These are phyloP conservation scores for Lucinisca nassula DNA, from an alignment of 2,888 invertebrate species.

Conservation along the genomic window DNA sequence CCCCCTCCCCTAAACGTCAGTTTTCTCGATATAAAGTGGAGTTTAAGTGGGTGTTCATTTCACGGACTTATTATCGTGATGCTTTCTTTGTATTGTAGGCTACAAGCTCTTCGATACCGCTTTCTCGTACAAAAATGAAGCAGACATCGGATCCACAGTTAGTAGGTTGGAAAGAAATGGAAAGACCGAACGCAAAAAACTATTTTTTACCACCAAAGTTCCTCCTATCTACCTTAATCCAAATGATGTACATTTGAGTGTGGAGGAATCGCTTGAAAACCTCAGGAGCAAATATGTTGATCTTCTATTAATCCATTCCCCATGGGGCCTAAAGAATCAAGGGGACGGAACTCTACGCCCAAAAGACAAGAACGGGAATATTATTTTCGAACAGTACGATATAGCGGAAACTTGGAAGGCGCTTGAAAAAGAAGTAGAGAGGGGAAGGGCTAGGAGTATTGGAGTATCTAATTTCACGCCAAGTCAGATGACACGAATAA, in stretches of 20 bases:
- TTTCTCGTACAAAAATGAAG: constrained; percentile 75
- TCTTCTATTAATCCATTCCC: constrained; percentile 80
- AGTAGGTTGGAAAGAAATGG: constrained; percentile 67
- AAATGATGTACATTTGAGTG: constrained; percentile 63
- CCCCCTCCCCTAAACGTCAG: too few species aligned
- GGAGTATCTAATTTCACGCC: constrained; percentile 82
- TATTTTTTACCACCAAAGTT: constrained; percentile 81
- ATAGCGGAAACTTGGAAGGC: constrained; percentile 76
- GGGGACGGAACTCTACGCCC: constrained; percentile 70
- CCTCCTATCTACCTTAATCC: constrained; percentile 67
- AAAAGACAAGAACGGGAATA: constrained; percentile 50
- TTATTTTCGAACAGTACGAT: constrained; percentile 69
- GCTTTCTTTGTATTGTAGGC: constrained; percentile 49
- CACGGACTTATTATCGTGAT: neutral
- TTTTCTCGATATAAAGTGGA: too few species aligned
- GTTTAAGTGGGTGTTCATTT: too few species aligned
- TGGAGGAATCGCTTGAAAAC: constrained; percentile 75
- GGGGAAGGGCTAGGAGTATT: constrained; percentile 71
- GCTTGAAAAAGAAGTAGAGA: constrained; percentile 71
- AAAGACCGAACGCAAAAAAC: constrained; percentile 71
- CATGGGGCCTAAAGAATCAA: constrained; percentile 77
- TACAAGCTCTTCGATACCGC: constrained; percentile 82
- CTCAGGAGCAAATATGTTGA: constrained; percentile 77
- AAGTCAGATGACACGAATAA: constrained; percentile 73
- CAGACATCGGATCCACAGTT: constrained; percentile 76